Conservation (phyloP, 2,113 vertebrate genomes). For the Oreochromis spilurus region DNA sequence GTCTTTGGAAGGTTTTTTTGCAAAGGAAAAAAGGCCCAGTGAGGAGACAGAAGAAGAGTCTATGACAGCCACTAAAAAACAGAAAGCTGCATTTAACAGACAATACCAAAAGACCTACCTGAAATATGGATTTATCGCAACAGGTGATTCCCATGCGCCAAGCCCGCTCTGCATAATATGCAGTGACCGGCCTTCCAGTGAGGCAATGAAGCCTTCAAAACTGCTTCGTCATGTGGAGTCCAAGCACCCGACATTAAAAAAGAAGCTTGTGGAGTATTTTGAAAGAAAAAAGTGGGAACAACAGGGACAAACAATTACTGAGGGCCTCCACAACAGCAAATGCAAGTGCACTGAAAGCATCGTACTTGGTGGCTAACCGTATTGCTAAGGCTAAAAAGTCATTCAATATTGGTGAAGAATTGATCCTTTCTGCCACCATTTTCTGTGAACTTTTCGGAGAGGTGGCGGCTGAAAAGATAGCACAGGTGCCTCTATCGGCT, state of each 20-base stretch:
- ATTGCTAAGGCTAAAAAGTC: not conserved
- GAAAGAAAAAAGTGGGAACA: not conserved
- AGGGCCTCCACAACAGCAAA: not conserved
- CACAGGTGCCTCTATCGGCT: not conserved
- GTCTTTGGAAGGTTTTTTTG: too few species aligned
- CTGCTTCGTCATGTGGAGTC: not conserved
- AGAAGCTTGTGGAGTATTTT: not conserved
- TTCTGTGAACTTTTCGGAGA: not conserved
- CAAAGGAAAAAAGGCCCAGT: too few species aligned
- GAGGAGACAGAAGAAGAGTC: too few species aligned
- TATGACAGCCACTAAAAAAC: too few species aligned
- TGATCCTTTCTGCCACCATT: not conserved
- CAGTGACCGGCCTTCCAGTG: rapidly evolving
- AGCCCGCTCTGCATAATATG: not conserved
- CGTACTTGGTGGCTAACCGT: not conserved
- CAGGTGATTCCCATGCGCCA: not conserved
- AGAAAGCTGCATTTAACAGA: too few species aligned
- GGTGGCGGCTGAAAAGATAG: too few species aligned
- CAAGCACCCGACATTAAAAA: not conserved
- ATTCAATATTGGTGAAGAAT: not conserved
- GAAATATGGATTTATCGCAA: not conserved
- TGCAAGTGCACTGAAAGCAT: not conserved
- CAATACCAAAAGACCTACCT: not conserved
- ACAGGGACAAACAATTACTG: not conserved
- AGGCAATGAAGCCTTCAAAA: not conserved